Conservation (phyloP, 2,888 invertebrate species). For the Chorisops tibialis region DNA sequence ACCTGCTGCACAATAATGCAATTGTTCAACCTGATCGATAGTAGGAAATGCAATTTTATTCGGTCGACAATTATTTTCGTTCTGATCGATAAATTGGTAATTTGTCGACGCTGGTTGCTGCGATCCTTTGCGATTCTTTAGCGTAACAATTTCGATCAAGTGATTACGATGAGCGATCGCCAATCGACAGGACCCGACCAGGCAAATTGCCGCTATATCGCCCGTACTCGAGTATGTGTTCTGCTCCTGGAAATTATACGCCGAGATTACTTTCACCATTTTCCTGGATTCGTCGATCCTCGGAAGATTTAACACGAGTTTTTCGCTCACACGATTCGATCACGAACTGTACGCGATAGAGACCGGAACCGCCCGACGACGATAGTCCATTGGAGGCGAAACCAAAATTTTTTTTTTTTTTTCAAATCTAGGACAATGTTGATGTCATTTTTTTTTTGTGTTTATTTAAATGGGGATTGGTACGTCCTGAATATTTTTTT, state of each 20-base stretch:
- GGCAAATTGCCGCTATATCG: slow-evolving; percentile 46
- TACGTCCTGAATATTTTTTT: too few relatives aligned
- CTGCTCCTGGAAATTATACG: slow-evolving; percentile 50
- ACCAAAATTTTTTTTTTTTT: too few relatives aligned
- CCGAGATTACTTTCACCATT: slow-evolving; percentile 51
- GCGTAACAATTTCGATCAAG: slow-evolving; percentile 46
- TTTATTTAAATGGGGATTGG: too few relatives aligned
- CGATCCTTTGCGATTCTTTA: slow-evolving; percentile 24
- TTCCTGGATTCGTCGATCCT: too few relatives aligned
- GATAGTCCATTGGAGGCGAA: too few relatives aligned
- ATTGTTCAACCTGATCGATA: slow-evolving; percentile 66
- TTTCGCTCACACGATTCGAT: too few relatives aligned
- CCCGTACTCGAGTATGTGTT: slow-evolving; percentile 48
- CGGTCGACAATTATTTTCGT: slow-evolving; percentile 40
- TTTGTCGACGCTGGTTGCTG: not conserved
- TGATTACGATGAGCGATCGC: slow-evolving; percentile 50
- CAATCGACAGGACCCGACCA: slow-evolving; percentile 46
- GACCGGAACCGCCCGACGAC: too few relatives aligned
- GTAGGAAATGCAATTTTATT: slow-evolving; percentile 62
- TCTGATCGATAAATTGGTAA: slow-evolving; percentile 26
- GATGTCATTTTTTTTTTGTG: too few relatives aligned
- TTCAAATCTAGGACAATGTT: too few relatives aligned
- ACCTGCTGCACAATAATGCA: slow-evolving; percentile 67
- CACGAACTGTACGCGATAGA: too few relatives aligned
- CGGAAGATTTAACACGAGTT: too few relatives aligned